Evolutionary conservation across 1,140 invertebrate species (phyloP).

Genomic region (Lucilia cuprina): DNA sequence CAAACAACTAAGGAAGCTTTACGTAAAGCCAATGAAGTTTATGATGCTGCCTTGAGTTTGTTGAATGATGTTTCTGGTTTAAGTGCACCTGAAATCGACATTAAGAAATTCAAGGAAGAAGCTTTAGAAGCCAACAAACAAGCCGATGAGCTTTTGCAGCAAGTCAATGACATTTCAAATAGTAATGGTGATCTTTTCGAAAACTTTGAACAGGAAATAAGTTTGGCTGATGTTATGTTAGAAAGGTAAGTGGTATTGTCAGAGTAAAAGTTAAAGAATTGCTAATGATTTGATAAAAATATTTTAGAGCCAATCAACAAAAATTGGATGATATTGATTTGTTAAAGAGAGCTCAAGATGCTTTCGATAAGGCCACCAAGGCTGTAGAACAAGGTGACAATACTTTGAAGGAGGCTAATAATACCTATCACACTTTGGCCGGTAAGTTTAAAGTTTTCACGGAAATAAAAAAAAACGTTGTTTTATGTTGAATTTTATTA

Average conservation of each 20-base stretch:
- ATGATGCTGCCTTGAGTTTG: slow-evolving; percentile 80
- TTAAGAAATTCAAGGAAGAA: slow-evolving; percentile 72
- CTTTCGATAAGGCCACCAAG: slow-evolving; percentile 77
- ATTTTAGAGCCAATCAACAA: slow-evolving; percentile 55
- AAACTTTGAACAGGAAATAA: slow-evolving; percentile 64
- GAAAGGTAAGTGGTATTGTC: slow-evolving; percentile 66
- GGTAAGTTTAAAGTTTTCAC: slow-evolving; percentile 66
- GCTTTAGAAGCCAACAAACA: slow-evolving; percentile 68
- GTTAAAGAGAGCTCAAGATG: slow-evolving; percentile 71
- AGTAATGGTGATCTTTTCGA: slow-evolving; percentile 51
- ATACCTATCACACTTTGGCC: slow-evolving; percentile 83
- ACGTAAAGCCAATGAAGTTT: slow-evolving; percentile 74
- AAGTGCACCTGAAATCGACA: slow-evolving; percentile 76
- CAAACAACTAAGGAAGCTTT: slow-evolving; percentile 76
- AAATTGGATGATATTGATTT: slow-evolving; percentile 63
- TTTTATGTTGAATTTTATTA: background rate
- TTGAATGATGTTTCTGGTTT: slow-evolving; percentile 79
- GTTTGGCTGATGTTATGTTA: slow-evolving; percentile 73
- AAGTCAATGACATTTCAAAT: slow-evolving; percentile 51
- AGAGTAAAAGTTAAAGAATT: background rate
- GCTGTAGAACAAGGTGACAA: slow-evolving; percentile 85
- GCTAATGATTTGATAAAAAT: background rate
- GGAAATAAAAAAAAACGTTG: too few species aligned
- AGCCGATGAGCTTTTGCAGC: slow-evolving; percentile 49
- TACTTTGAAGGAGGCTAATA: slow-evolving; percentile 85